These are phyloP conservation scores for Hirtodrosophila cameraria DNA, from an alignment of 2,888 invertebrate genomes.

Conservation along the genomic window DNA sequence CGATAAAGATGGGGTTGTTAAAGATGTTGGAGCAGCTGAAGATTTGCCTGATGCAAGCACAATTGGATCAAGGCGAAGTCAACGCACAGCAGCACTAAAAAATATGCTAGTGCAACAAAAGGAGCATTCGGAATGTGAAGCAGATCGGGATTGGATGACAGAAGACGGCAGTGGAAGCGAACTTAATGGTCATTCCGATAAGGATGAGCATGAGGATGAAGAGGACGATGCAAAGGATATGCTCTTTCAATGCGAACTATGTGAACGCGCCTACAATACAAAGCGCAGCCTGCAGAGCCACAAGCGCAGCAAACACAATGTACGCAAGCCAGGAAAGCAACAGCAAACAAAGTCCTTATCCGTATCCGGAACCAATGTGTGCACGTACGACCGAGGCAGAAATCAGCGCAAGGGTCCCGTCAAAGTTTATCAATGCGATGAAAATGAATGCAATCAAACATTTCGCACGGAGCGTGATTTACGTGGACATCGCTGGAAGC, in stretches of 20 bases:
- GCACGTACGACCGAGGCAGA: background rate
- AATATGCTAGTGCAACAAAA: slow-evolving; percentile 22
- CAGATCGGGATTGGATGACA: background rate
- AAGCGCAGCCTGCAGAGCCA: slow-evolving; percentile 75
- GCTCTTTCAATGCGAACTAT: slow-evolving; percentile 71
- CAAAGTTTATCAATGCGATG: slow-evolving; percentile 64
- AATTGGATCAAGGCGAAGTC: slow-evolving; percentile 19
- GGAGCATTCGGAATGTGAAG: slow-evolving; percentile 6
- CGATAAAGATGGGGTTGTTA: slow-evolving; percentile 1
- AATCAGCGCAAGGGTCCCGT: slow-evolving; percentile 37
- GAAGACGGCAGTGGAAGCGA: slow-evolving; percentile 3
- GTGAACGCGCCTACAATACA: slow-evolving; percentile 71
- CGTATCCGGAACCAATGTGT: background rate
- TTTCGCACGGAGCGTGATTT: slow-evolving; percentile 75
- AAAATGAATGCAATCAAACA: slow-evolving; percentile 64
- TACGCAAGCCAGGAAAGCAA: slow-evolving; percentile 5
- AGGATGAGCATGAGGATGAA: slow-evolving; percentile 32
- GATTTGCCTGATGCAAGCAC: background rate
- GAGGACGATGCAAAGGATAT: slow-evolving; percentile 58
- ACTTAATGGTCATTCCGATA: slow-evolving; percentile 24
- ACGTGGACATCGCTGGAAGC: slow-evolving; percentile 77
- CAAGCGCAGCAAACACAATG: slow-evolving; percentile 59
- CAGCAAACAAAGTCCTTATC: too few species aligned
- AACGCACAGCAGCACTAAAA: slow-evolving; percentile 42
- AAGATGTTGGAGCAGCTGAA: background rate